phyloP scores from a whole-genome alignment of 2,888 invertebrate genomes.

The Dasypogon diadema region DNA sequence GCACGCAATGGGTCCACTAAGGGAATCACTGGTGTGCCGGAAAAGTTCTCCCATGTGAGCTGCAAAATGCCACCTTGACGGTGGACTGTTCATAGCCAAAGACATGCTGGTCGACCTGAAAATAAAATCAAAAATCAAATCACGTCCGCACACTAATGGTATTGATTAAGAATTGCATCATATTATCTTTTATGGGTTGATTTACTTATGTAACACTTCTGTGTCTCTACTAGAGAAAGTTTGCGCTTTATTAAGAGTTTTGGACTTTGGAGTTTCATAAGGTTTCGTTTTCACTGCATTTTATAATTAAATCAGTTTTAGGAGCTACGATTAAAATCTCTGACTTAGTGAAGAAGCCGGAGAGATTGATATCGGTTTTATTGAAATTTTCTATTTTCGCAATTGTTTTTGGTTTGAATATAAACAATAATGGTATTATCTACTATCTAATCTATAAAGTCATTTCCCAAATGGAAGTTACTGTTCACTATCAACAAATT shows the following conservation, averaged over 20 bases:
- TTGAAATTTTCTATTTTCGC: no score
- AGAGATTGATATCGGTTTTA: no score
- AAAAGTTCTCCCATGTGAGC: conserved; percentile 69
- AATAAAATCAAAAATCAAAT: conserved; percentile 52
- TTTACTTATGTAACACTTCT: background rate
- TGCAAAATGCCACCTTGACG: conserved; percentile 69
- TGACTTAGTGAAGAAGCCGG: no score
- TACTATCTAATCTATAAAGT: no score
- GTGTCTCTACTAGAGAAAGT: conserved; percentile 18
- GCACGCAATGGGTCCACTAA: conserved; percentile 67
- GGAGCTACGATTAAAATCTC: no score
- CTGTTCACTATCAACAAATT: no score
- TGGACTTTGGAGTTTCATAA: background rate
- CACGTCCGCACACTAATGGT: conserved; percentile 27
- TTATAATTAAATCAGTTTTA: no score
- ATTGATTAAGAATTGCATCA: conserved; percentile 10
- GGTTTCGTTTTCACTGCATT: no score
- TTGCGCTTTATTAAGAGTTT: conserved; percentile 12
- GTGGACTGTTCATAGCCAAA: conserved; percentile 67
- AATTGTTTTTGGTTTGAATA: no score
- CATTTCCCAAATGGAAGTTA: no score
- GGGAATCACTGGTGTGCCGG: conserved; percentile 65
- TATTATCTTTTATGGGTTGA: conserved; percentile 11
- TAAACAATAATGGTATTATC: no score
- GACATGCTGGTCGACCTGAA: conserved; percentile 68